Conservation (phyloP, 2,888 invertebrate genomes). For the Polyommatus iphigenia region DNA sequence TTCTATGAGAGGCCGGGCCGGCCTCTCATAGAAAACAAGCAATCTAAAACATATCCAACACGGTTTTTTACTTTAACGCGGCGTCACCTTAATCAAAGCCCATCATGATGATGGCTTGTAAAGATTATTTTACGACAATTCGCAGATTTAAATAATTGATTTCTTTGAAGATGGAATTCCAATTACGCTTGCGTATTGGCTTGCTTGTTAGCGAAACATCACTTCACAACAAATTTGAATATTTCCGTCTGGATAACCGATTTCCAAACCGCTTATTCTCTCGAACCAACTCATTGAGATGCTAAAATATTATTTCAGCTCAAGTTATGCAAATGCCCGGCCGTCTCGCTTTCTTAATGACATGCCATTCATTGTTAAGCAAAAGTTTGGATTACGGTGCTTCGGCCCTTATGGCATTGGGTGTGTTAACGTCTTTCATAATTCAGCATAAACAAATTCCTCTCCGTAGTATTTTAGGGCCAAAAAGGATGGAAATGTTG, state of each 20-base stretch:
- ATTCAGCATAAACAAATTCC: neutral
- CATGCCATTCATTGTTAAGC: conserved; percentile 42
- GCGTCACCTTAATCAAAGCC: neutral
- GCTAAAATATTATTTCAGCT: conserved; percentile 40
- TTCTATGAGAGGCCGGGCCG: no score
- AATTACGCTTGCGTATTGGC: conserved; percentile 4
- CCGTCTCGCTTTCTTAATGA: conserved; percentile 42
- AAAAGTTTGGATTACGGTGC: conserved; percentile 33
- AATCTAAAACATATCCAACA: no score
- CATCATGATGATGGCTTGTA: no score
- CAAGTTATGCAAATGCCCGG: conserved; percentile 39
- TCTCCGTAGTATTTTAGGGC: neutral
- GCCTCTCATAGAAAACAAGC: no score
- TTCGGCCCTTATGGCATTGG: neutral
- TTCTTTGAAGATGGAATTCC: neutral
- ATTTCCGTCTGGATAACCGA: conserved; percentile 31
- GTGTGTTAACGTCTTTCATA: neutral
- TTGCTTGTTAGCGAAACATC: conserved; percentile 27
- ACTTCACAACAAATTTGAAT: conserved; percentile 32
- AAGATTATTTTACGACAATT: neutral
- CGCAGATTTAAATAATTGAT: conserved; percentile 18
- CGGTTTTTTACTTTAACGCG: no score
- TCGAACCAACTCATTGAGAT: conserved; percentile 40
- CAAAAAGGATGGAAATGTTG: neutral
- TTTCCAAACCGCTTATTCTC: conserved; percentile 36